These are phyloP conservation scores for Gymnarchus niloticus DNA, from an alignment of 2,113 vertebrate genomes.

Conservation along the genomic window DNA sequence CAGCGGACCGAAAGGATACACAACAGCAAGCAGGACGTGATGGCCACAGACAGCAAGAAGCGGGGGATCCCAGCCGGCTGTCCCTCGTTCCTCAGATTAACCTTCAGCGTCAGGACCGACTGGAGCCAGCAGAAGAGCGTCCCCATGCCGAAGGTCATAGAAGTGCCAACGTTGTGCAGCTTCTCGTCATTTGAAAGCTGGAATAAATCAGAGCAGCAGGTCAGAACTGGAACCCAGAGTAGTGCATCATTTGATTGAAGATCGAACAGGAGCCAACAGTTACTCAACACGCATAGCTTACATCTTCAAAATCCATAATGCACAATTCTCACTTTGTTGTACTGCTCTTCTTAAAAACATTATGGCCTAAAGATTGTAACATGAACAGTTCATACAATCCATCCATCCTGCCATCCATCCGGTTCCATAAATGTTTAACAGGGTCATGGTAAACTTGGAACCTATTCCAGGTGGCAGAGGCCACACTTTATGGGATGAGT, in stretches of 20 bases:
- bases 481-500: not conserved
- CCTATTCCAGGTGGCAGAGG: not conserved
- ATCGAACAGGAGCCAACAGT: not conserved
- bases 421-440: not conserved
- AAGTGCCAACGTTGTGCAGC: constrained; percentile 75
- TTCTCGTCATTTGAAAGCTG: constrained; percentile 67
- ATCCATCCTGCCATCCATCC: not conserved
- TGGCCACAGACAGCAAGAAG: constrained; percentile 68
- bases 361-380: not conserved
- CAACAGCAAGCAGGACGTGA: constrained; percentile 74
- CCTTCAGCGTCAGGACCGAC: constrained; percentile 76
- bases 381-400: not conserved
- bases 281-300: not conserved
- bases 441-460: not conserved
- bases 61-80: constrained; percentile 63
- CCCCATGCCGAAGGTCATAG: constrained; percentile 78
- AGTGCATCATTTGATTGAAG: not conserved
- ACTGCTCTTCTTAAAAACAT: not conserved
- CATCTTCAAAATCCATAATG: not conserved
- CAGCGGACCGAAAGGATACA: constrained; percentile 75
- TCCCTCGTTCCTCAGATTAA: constrained; percentile 79
- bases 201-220: constrained; percentile 15
- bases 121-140: constrained; percentile 84
- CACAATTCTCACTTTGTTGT: not conserved
- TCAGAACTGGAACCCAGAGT: not conserved